Conservation (phyloP, 2,797 vertebrate species). For the Acropternis orthonyx region DNA sequence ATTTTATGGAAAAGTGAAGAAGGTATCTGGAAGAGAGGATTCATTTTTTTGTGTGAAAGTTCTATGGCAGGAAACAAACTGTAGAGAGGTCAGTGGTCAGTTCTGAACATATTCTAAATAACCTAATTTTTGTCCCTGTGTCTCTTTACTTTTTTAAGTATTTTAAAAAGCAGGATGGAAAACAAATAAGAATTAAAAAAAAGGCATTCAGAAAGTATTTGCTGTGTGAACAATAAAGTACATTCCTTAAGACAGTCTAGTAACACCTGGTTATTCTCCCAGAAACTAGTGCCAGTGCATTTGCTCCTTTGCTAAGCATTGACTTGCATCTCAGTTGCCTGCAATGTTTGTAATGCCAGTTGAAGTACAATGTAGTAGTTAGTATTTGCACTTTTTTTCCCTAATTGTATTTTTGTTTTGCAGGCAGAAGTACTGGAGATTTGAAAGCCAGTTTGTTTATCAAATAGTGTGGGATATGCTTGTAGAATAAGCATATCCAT, state of each 20-base stretch:
- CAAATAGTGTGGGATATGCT: not conserved
- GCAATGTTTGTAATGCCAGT: not conserved
- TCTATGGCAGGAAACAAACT: not conserved
- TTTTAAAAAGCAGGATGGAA: not conserved
- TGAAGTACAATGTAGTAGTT: not conserved
- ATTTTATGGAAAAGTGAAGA: not conserved
- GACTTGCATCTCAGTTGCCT: not conserved
- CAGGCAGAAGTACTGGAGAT: not conserved
- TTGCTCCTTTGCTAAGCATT: not conserved
- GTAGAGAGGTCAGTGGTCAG: not conserved
- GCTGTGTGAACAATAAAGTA: not conserved
- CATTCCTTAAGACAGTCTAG: not conserved
- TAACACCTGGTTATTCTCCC: not conserved
- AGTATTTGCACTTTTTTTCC: not conserved
- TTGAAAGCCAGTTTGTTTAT: not conserved
- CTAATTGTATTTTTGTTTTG: not conserved
- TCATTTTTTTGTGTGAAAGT: not conserved
- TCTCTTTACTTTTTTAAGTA: not conserved
- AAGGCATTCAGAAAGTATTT: not conserved
- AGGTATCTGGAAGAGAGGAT: not conserved
- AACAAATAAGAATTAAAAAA: not conserved
- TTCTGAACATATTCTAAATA: conserved; percentile 1
- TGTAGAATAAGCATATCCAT: not conserved
- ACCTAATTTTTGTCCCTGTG: not conserved
- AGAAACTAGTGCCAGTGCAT: not conserved